These are phyloP conservation scores for Euzophera pinguis DNA, from an alignment of 2,888 invertebrate species.

Conservation along the genomic window DNA sequence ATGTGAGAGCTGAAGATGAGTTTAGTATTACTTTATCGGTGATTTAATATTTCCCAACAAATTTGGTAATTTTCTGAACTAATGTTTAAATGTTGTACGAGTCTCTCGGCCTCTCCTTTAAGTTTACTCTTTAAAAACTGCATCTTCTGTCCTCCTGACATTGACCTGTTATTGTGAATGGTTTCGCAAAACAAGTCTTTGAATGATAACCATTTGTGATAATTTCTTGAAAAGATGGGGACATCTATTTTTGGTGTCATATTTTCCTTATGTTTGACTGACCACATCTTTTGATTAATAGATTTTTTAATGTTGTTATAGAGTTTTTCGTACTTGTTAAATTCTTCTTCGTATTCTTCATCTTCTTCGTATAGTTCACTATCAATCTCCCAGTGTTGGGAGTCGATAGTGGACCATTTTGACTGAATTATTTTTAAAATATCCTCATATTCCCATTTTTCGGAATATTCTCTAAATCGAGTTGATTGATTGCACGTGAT, in stretches of 20 bases:
- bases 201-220: background rate
- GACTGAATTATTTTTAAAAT: constrained; percentile 1
- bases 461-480: background rate
- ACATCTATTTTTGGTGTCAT: background rate
- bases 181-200: background rate
- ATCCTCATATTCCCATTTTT: background rate
- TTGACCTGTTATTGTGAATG: background rate
- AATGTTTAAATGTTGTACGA: too few species aligned
- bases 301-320: background rate
- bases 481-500: background rate
- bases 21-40: constrained; percentile 8
- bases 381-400: too few species aligned
- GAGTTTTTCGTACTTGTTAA: background rate
- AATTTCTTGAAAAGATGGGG: background rate
- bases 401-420: background rate
- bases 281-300: background rate
- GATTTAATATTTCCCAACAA: constrained; percentile 11
- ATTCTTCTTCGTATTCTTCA: too few species aligned
- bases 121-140: background rate
- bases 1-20: background rate
- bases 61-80: constrained; percentile 4
- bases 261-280: background rate
- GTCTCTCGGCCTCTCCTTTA: background rate
- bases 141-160: background rate
- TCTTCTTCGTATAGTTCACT: too few species aligned